Base-by-base conservation (phyloP, 1,140 invertebrate genomes). In the Onthophagus taurus region DNA sequence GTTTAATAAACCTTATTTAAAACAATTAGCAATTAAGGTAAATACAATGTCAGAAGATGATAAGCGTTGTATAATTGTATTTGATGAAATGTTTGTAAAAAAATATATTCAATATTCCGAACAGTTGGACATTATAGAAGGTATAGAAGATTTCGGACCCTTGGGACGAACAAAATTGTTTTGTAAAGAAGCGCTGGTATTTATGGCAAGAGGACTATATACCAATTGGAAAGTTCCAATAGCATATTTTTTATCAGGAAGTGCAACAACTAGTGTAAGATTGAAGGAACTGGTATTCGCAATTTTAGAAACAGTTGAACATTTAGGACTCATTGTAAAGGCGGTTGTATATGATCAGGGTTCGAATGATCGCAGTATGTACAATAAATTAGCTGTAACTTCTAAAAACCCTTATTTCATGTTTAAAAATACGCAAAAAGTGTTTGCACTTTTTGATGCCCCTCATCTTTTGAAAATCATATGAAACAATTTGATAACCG, bases 81-180 rank as follows among this genome's bases (percentile, higher is more conserved):
- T 35, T 13, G 45, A 47, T 16, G 45, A 42, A 19, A 47, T 47
- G 38, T 6, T 19, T 1, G 44, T 47, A 8, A 19, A 47, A 18
- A 18, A 14, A 4, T n/a, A 13, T 3, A 18, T 43, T 1, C 39
- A 42, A 36, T 43, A 43, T 43, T 43, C 38, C 1, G 16, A 24
- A 3, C 3, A 14, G 2, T 16, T 43, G 9, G 45, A 47, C 16
- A 7, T 31, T 6, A 36, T 47, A 12, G 45, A 47, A 35, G 41
- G 45, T 16, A 35, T 43, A 17, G 38, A 47, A 35, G 45, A 47
- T 43, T 43, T 47, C 16, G 45, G 45, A 4, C 31, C 13, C 14
- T 35, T 43, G 6, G 45, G 45, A 4, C 17, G 41, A 17, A 18
- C 14, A 29, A 18, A 19, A 11, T 16, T 20, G 8, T 17, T 26